Base-by-base conservation (phyloP, 2,888 invertebrate species). In the Plagodis pulveraria region DNA sequence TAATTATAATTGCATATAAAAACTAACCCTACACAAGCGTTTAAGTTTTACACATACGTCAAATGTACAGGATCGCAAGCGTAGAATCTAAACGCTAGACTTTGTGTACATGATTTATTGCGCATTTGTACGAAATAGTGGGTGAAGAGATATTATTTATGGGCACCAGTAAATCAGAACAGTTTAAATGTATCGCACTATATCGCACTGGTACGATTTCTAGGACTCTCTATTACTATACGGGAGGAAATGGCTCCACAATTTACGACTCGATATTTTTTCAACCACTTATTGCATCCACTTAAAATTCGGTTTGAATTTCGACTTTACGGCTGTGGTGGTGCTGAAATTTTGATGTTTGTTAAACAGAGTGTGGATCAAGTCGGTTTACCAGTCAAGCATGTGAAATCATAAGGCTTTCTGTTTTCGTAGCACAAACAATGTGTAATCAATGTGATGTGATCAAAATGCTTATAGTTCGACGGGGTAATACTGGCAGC, bases 81-180 rank as follows among this genome's bases (percentile, higher is more conserved):
- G 22, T 22, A 2, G 22, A 22, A 40, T 10, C 8, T 40, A 40
- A 9, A 40, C 10, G 46, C 45, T 40, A 34, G 77, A 76, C 76
- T 81, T 81, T 81, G 80, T 81, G 77, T 74, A 67, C 69, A 73
- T 80, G 79, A 83, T 75, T 79, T 82, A 84, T 81, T 78, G 71
- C 75, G 76, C 79, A 74, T 77, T 76, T 74, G 77, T 77, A 74
- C 74, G 76, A 74, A 76, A 80, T 79, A 78, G 77, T 80, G 74
- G 77, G 69, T 62, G 72, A 78, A 77, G 70, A 73, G 73, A 72
- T 71, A 79, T 77, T 86, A 87, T 87, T 87, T 88, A 88, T 81
- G 74, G 72, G 67, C 61, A 55, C 75, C 72, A 67, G 77, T 88
- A 87, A 86, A 87, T 87, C 87, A 83, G 67, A 62, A 65, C 64